Conservation (phyloP, 2,888 invertebrate species). For the Noctua fimbriata region DNA sequence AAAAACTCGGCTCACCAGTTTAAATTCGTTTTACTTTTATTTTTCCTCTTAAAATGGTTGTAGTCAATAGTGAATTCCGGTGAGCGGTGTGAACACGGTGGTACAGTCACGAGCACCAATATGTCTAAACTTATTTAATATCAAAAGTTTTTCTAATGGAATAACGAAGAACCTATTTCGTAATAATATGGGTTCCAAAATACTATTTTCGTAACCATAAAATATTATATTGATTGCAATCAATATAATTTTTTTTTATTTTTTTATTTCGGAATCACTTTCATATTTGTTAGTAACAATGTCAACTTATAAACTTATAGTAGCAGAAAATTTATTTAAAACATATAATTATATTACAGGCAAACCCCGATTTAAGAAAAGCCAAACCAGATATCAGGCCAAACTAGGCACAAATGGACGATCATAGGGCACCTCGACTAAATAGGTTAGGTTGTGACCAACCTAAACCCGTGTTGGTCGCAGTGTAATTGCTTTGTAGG, state of each 20-base stretch:
- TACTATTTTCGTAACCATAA: no score
- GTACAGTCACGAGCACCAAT: neutral
- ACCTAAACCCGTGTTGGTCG: neutral
- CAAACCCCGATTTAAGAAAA: neutral
- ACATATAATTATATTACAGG: neutral
- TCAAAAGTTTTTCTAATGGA: neutral
- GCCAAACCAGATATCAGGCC: neutral
- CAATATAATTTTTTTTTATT: no score
- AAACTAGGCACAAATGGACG: neutral
- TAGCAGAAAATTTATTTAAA: no score
- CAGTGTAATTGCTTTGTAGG: neutral
- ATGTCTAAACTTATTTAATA: neutral
- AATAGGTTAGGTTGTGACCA: neutral
- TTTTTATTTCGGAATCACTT: no score
- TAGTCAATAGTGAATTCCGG: conserved; percentile 34
- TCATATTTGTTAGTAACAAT: no score
- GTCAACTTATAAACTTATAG: no score
- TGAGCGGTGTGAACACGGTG: conserved; percentile 29
- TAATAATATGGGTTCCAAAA: no score
- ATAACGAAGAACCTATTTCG: neutral
- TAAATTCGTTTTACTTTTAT: conserved; percentile 23
- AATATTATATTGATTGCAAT: no score
- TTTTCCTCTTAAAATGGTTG: conserved; percentile 28
- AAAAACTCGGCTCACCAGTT: conserved; percentile 3
- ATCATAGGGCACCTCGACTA: neutral